These are phyloP conservation scores for Agrotis clavis DNA, from an alignment of 2,888 invertebrate genomes.

Conservation along the genomic window DNA sequence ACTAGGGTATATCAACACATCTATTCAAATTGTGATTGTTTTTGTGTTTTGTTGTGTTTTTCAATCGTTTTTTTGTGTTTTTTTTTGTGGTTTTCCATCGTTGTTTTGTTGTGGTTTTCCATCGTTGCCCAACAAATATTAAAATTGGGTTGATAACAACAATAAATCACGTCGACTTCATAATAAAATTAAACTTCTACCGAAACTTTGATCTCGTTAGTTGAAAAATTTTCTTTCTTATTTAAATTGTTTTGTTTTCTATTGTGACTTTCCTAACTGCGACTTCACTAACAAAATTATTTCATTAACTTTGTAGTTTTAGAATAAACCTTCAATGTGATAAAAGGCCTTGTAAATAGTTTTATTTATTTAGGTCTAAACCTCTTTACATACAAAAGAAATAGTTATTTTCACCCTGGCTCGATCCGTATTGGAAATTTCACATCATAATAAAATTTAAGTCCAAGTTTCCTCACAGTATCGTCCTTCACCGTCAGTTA, in stretches of 20 bases:
- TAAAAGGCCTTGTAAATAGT: no score
- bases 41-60: no score
- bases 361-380: neutral
- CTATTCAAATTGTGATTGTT: no score
- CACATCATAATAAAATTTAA: neutral
- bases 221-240: conserved; percentile 44
- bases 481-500: neutral
- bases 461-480: neutral
- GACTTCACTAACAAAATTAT: neutral
- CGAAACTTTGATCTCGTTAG: conserved; percentile 25
- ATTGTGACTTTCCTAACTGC: neutral
- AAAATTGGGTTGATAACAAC: conserved; percentile 25
- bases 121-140: conserved; percentile 1
- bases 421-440: neutral
- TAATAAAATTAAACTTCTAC: conserved; percentile 49
- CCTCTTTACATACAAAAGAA: neutral
- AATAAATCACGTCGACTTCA: conserved; percentile 38
- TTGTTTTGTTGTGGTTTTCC: no score
- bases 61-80: no score
- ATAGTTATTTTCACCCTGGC: neutral
- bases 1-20: no score
- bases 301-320: neutral
- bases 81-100: no score
- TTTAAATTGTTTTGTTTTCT: conserved; percentile 43
- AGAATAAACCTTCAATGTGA: neutral